phyloP scores from a whole-genome alignment of 2,113 vertebrate genomes.

The Emydura subglobosa region DNA sequence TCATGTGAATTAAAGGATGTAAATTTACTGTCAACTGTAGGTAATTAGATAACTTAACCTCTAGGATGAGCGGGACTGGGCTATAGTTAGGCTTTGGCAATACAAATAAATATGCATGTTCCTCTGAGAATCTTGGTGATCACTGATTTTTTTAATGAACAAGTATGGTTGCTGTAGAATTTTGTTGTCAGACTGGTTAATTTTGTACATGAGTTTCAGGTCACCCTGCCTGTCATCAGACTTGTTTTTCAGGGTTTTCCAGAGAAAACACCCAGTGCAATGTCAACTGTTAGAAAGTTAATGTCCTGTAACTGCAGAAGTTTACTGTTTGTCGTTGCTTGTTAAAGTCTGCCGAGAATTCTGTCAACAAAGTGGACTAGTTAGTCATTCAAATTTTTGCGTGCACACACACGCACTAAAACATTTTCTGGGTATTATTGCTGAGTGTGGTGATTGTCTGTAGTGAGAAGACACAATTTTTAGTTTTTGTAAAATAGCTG shows the following conservation, averaged over 20 bases:
- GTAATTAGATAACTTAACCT: neutral
- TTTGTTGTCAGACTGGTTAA: conserved; percentile 29
- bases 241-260: conserved; percentile 63
- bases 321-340: neutral
- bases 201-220: neutral
- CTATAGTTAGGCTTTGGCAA: neutral
- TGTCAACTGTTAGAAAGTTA: neutral
- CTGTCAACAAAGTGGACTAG: neutral
- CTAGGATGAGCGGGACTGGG: neutral
- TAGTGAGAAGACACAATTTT: neutral
- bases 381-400: neutral
- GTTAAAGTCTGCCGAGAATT: neutral
- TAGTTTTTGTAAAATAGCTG: neutral
- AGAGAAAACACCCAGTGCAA: neutral
- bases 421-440: neutral
- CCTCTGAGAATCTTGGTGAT: neutral
- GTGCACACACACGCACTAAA: neutral
- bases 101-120: neutral
- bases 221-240: neutral
- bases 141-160: neutral
- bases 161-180: neutral
- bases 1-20: neutral
- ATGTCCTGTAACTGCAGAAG: neutral
- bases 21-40: neutral
- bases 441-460: neutral